A percentile compares a stretch with the other conserved stretches of the same genome.
Evolutionary conservation across 2,888 invertebrate genomes (phyloP).

Genomic region (Trileptium ribeirensis): DNA sequence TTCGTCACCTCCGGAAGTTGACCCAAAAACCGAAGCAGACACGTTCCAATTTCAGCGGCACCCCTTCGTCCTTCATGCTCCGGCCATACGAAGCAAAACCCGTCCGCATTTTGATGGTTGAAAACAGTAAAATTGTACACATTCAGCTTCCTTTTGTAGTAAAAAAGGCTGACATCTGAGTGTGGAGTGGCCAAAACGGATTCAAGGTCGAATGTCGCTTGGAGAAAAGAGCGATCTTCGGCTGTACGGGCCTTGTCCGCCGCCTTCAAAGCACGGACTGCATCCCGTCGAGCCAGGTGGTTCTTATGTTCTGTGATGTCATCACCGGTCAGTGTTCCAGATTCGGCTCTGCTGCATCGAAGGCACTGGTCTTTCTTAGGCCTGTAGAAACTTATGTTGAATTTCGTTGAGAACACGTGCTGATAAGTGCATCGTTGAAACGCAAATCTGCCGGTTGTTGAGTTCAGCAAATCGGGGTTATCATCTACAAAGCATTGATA

Average conservation of each 20-base stretch:
- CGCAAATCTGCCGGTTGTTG: too few species aligned
- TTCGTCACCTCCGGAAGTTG: background rate
- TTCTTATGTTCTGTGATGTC: background rate
- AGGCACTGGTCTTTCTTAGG: constrained; percentile 20
- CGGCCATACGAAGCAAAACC: constrained; percentile 19
- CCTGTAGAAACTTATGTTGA: constrained; percentile 9
- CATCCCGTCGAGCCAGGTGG: background rate
- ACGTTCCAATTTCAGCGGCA: background rate
- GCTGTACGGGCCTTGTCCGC: background rate
- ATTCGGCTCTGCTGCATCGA: background rate
- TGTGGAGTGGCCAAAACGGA: constrained; percentile 14
- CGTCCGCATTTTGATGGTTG: background rate
- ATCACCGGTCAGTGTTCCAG: background rate
- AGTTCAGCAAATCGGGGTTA: background rate
- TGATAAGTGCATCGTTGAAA: background rate
- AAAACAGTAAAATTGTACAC: constrained; percentile 20
- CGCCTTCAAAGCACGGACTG: background rate
- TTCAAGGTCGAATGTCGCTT: constrained; percentile 18
- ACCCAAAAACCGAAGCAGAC: background rate
- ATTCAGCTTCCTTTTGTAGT: constrained; percentile 21
- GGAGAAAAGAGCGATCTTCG: background rate
- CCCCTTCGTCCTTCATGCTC: constrained; percentile 18
- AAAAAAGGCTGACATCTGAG: constrained; percentile 6
- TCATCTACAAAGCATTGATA: constrained; percentile 9
- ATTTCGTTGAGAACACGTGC: constrained; percentile 13